Evolutionary conservation across 2,113 vertebrate species (phyloP).

Genomic region (Vidua chalybeata): DNA sequence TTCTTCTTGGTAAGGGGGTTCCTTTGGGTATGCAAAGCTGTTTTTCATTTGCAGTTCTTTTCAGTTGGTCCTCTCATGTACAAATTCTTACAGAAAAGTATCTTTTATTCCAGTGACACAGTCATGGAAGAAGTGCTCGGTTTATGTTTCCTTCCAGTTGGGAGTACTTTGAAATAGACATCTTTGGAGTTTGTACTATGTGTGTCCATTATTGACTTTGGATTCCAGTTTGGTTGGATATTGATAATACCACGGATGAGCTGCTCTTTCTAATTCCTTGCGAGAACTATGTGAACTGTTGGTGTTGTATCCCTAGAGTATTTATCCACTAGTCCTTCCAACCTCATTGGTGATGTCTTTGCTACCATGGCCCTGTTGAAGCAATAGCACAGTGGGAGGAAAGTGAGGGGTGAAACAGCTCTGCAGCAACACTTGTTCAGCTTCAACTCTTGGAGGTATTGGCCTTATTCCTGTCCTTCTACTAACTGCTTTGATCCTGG

Average conservation of each 20-base stretch:
- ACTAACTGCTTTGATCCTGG: background rate
- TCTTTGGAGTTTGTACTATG: background rate
- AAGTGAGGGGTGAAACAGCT: background rate
- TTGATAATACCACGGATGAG: background rate
- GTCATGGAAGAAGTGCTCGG: background rate
- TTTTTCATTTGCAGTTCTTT: background rate
- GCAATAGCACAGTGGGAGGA: background rate
- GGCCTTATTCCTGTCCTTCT: background rate
- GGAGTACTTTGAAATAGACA: background rate
- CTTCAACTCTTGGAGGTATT: background rate
- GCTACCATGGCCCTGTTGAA: background rate
- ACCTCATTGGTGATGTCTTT: background rate
- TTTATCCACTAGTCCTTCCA: background rate
- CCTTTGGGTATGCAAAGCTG: background rate
- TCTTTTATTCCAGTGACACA: background rate
- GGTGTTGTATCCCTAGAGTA: background rate
- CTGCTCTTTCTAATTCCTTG: background rate
- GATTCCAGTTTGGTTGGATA: background rate
- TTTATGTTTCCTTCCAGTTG: background rate
- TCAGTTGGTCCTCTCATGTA: background rate
- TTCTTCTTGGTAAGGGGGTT: background rate
- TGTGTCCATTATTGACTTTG: background rate
- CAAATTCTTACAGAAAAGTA: background rate
- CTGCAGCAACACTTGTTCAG: background rate
- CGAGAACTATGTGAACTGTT: background rate